Conservation (phyloP, 2,113 vertebrate genomes). For the Etia nguti region DNA sequence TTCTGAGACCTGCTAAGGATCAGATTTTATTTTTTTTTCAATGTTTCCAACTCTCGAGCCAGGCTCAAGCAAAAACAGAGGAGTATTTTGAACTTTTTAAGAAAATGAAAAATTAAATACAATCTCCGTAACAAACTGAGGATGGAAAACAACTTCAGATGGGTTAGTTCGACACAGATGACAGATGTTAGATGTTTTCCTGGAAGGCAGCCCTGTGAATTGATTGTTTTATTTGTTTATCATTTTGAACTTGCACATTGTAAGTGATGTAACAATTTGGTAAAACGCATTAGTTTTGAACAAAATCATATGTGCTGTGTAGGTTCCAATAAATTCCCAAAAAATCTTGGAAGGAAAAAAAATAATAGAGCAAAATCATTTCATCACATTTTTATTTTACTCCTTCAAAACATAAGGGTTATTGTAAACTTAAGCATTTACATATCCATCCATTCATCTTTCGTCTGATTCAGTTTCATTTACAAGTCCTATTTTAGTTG, state of each 20-base stretch:
- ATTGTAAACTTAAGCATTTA: not conserved
- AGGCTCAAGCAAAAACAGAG: no score
- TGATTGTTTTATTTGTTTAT: not conserved
- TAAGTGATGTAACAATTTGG: not conserved
- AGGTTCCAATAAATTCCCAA: not conserved
- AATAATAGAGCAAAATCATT: not conserved
- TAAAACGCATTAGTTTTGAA: not conserved
- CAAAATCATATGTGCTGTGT: not conserved
- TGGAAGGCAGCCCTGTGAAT: not conserved
- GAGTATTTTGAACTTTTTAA: no score
- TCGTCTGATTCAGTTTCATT: not conserved
- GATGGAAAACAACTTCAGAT: not conserved
- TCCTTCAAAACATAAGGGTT: not conserved
- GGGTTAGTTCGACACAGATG: not conserved
- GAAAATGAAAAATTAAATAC: not conserved
- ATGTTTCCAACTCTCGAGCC: no score
- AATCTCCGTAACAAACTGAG: not conserved
- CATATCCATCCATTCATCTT: not conserved
- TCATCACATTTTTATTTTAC: not conserved
- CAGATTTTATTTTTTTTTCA: no score
- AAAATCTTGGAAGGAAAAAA: not conserved
- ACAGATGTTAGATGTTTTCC: not conserved
- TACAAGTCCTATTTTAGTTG: slow-evolving; percentile 9
- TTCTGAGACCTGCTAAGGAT: no score
- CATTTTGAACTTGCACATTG: not conserved